Conservation (phyloP, 2,888 invertebrate species). For the Leuctra nigra region DNA sequence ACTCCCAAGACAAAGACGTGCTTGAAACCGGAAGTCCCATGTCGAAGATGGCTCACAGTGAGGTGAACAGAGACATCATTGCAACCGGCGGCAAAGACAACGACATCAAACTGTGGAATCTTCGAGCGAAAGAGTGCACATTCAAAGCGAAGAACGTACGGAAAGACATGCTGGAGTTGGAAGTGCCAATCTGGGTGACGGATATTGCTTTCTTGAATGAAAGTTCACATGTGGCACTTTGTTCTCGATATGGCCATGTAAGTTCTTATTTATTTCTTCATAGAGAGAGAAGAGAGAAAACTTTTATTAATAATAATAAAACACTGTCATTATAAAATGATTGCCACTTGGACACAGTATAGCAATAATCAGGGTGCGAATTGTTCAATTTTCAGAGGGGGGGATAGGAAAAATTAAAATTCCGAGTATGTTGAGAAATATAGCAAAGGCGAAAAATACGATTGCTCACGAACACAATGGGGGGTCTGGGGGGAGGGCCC, state of each 20-base stretch:
- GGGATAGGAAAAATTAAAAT: too few species aligned
- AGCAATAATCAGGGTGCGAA: too few species aligned
- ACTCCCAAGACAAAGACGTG: constrained; percentile 35
- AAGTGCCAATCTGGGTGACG: constrained; percentile 78
- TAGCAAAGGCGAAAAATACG: too few species aligned
- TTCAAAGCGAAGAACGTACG: constrained; percentile 59
- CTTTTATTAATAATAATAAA: too few species aligned
- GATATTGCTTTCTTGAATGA: constrained; percentile 71
- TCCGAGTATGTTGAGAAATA: too few species aligned
- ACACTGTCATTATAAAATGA: too few species aligned
- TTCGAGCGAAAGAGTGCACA: constrained; percentile 43
- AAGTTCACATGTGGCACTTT: constrained; percentile 56
- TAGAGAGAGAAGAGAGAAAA: neutral
- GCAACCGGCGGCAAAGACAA: constrained; percentile 89
- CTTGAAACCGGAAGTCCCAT: constrained; percentile 31
- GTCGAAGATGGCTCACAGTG: constrained; percentile 56
- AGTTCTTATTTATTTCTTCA: constrained; percentile 36
- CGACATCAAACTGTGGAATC: constrained; percentile 79
- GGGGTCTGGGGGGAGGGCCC: too few species aligned
- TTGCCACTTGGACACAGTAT: too few species aligned
- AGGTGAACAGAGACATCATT: constrained; percentile 50
- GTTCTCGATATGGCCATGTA: constrained; percentile 80
- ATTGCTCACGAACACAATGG: too few species aligned
- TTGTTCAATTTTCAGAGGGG: too few species aligned
- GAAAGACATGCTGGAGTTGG: constrained; percentile 70